Percentiles rank a stretch among this genome's conserved stretches.
Evolutionary conservation across 1,140 invertebrate genomes (phyloP).

Genomic region (Steinernema feltiae): DNA sequence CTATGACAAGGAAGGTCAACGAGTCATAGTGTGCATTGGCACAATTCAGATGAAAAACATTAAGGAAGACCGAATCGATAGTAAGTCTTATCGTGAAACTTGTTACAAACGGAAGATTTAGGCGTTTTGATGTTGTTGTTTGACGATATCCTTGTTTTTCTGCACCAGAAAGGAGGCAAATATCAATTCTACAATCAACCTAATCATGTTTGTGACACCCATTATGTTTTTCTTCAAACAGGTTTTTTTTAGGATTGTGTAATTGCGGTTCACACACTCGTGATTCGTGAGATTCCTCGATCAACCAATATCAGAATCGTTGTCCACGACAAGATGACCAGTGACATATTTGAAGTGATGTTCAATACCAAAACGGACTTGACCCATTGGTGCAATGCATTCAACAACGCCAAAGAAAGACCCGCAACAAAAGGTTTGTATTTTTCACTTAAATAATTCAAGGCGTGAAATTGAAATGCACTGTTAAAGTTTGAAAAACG

Average conservation of each 20-base stretch:
- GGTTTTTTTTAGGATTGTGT: conserved; percentile 6
- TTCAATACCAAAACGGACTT: conserved; percentile 9
- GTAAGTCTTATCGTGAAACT: neutral
- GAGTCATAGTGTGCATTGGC: neutral
- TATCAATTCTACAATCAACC: conserved; percentile 4
- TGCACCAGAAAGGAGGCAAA: neutral
- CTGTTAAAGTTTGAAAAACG: too few relatives aligned
- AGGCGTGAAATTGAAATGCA: too few relatives aligned
- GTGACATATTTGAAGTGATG: conserved; percentile 5
- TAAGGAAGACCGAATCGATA: conserved; percentile 1
- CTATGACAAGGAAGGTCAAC: neutral
- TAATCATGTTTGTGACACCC: conserved; percentile 3
- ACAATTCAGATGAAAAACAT: neutral
- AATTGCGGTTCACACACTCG: neutral
- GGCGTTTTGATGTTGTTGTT: conserved; percentile 12
- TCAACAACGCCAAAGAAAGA: neutral
- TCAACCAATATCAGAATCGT: neutral
- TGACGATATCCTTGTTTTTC: conserved; percentile 10
- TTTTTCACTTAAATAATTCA: too few relatives aligned
- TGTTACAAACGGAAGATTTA: neutral
- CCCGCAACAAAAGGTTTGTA: neutral
- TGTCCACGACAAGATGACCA: neutral
- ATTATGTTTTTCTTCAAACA: neutral
- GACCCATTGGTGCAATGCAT: neutral
- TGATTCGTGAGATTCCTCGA: neutral